Conservation (phyloP, 2,888 invertebrate genomes). For the Xylophagus ater region DNA sequence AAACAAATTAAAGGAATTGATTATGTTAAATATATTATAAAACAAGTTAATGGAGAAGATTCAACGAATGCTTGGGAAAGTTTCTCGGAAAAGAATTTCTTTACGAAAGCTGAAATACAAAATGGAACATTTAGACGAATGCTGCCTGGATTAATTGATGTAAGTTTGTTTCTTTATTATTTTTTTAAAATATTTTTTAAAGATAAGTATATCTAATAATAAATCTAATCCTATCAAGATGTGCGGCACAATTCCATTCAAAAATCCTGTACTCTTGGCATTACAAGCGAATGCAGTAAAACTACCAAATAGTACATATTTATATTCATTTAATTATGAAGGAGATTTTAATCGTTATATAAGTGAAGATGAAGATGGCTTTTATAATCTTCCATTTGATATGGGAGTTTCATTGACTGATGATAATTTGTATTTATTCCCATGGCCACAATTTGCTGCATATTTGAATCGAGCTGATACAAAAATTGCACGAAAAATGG, state of each 20-base stretch:
- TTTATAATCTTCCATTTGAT: conserved; percentile 37
- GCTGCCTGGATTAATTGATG: conserved; percentile 42
- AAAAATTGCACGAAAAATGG: conserved; percentile 39
- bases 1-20: conserved; percentile 28
- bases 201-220: too few species aligned
- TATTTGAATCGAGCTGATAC: conserved; percentile 34
- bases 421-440: conserved; percentile 47
- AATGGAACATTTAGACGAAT: conserved; percentile 39
- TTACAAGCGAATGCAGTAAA: conserved; percentile 35
- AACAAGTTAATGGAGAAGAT: conserved; percentile 34
- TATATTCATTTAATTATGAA: conserved; percentile 43
- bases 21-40: conserved; percentile 32
- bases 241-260: too few species aligned
- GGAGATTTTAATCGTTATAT: conserved; percentile 39
- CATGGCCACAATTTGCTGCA: conserved; percentile 32
- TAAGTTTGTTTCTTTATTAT: conserved; percentile 25
- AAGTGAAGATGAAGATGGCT: conserved; percentile 35
- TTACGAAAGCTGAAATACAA: conserved; percentile 33
- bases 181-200: too few species aligned
- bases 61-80: conserved; percentile 39
- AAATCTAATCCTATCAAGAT: too few species aligned
- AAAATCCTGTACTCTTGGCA: conserved; percentile 39
- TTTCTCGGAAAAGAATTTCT: conserved; percentile 38
- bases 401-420: conserved; percentile 47
- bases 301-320: conserved; percentile 35